A percentile compares a stretch with the other conserved stretches of the same genome.
Evolutionary conservation across 2,888 invertebrate genomes (phyloP).

Genomic region (Orthonychiurus folsomi): DNA sequence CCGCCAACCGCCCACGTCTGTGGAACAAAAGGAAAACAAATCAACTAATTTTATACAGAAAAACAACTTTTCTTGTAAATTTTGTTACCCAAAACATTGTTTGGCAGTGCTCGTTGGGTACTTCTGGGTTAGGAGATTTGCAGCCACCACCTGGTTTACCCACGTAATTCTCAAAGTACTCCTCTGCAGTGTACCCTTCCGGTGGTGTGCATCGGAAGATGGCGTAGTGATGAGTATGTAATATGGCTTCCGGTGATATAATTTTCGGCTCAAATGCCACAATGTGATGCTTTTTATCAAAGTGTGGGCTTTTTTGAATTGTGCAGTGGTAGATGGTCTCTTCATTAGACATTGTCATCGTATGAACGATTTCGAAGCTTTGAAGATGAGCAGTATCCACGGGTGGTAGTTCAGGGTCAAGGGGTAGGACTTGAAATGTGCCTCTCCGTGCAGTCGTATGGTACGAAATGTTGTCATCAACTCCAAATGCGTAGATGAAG

Average conservation of each 20-base stretch:
- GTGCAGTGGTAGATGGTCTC: neutral
- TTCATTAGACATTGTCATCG: neutral
- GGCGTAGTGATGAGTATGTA: slow-evolving; percentile 2
- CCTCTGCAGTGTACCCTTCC: neutral
- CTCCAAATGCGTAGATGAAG: neutral
- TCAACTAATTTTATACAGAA: too few species aligned
- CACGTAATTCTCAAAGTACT: neutral
- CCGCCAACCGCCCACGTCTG: neutral
- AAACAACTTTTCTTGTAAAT: too few species aligned
- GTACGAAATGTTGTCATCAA: neutral
- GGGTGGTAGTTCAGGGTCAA: slow-evolving; percentile 3
- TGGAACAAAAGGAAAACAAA: too few species aligned
- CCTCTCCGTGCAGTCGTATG: neutral
- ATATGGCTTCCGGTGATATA: neutral
- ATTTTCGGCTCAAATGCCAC: slow-evolving; percentile 4
- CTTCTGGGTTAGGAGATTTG: neutral
- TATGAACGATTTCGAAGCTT: neutral
- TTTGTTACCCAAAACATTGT: slow-evolving; percentile 6
- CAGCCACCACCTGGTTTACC: neutral
- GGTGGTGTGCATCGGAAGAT: slow-evolving; percentile 1
- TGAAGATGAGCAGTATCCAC: neutral
- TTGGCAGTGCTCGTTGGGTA: neutral
- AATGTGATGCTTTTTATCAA: slow-evolving; percentile 1
- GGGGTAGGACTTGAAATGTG: neutral
- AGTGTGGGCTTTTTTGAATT: neutral